phyloP scores from a whole-genome alignment of 1,140 invertebrate species.

The Danaus melanippus region DNA sequence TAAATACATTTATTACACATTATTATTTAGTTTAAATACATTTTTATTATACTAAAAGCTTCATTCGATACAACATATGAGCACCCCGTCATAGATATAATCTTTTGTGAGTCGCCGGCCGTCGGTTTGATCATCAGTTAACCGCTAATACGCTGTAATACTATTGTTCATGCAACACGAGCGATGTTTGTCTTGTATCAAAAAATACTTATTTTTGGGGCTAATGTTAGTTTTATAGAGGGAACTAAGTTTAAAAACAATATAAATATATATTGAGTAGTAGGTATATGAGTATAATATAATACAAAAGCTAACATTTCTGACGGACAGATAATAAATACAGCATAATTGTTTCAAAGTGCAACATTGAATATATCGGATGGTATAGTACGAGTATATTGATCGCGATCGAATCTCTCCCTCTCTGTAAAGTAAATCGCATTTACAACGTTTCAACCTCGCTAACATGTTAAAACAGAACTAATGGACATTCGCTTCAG shows the following conservation, averaged over 20 bases:
- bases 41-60: too few relatives aligned
- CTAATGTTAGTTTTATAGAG: too few relatives aligned
- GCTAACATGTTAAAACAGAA: conserved; percentile 73
- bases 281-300: too few relatives aligned
- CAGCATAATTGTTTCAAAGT: conserved; percentile 13
- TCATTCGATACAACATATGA: conserved; percentile 4
- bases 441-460: conserved; percentile 71
- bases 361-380: conserved; percentile 29
- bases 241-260: too few relatives aligned
- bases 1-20: too few relatives aligned
- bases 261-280: too few relatives aligned
- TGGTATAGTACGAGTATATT: conserved; percentile 51
- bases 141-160: conserved; percentile 55
- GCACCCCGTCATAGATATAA: conserved; percentile 43
- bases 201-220: too few relatives aligned
- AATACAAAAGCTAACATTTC: too few relatives aligned
- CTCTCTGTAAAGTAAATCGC: conserved; percentile 68
- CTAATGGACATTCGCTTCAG: conserved; percentile 72
- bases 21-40: too few relatives aligned
- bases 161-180: conserved; percentile 37
- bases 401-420: conserved; percentile 57
- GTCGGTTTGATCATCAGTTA: conserved; percentile 49
- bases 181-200: too few relatives aligned
- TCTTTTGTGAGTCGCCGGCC: conserved; percentile 33
- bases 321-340: neutral